Base-by-base conservation (phyloP, 2,888 invertebrate species). In the Ptilodon capucinus region DNA sequence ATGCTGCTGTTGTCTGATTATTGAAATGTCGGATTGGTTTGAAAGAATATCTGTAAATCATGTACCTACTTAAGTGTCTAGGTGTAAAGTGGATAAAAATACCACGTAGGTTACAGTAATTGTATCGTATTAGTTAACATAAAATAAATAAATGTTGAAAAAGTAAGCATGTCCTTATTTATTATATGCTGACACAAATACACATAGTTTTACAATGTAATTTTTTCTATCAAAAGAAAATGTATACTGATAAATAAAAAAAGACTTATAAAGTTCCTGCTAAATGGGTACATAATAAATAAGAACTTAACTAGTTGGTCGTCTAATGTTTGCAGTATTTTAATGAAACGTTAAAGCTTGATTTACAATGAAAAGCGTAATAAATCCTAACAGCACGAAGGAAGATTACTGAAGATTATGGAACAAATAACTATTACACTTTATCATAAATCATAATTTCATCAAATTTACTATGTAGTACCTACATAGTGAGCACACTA, bases 1-100 rank as follows among this genome's bases (percentile, higher is more conserved):
- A 48, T 46, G 55, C 45, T 51, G 45, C 49, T 47, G 45, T 48
- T 47, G 36, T 42, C 50, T 45, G 47, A 13, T 42, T 46, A 39
- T 25, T 48, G 23, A 40, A 39, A 43, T 41, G 23, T 39, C 47
- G 13, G 16, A 4, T 44, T 19, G 13, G 14, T 14, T 32, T 14
- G 7, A 32, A 32, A 28, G 11, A n/a, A 28, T 28, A 25, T 28
- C 4, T 21, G n/a, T 11, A n/a, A n/a, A n/a, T 2, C 28, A 8
- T 28, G 11, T 28, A n/a, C 7, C 11, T 28, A 28, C 11, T 8
- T 28, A 28, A 28, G n/a, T n/a, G n/a, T n/a, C n/a, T n/a, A n/a
- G n/a, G n/a, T n/a, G n/a, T n/a, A n/a, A n/a, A n/a, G n/a, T n/a
- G n/a, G n/a, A n/a, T n/a, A n/a, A n/a, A n/a, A n/a, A n/a, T n/a